Evolutionary conservation across 2,797 vertebrate species (phyloP), one percentile per base, ranked within the genome.

Genomic region (Thunnus albacares): DNA sequence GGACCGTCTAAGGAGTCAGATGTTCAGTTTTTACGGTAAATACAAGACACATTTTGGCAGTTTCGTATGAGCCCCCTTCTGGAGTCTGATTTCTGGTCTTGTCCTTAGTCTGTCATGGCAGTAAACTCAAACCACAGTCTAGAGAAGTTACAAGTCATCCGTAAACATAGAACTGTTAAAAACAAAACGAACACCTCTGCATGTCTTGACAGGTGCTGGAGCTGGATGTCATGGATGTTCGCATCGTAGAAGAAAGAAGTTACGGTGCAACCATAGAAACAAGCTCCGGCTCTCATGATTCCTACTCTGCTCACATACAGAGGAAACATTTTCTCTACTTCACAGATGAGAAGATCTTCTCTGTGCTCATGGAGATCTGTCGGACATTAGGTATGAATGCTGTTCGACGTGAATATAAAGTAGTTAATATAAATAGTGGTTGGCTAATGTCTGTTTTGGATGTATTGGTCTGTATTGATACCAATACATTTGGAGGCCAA

Each of bases 311-410:
- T 80, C 87, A 79, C 0, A 6, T 52, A 1, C 97, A 96, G 83
- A 96, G 85, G 89, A 97, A 98, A 68, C 93, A 96, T 51, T 99
- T 99, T 77, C 95, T 96, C 43, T 98, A 96, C 94, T 99, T 99
- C 90, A 94, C 95, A 0, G 97, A 98, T 0, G 96, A 97, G 57
- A 96, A 86, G 53, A 87, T 99, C 63, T 96, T 96, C 78, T 92
- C 84, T n/a, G 93, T 96, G 28, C 93, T 99, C 26, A 95, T 93
- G 93, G 96, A 97, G 77, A 94, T 98, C 59, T 99, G 97, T 71
- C 94, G 88, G 28, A 93, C 96, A 0, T 91, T 97, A 41, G 97
- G 94, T 94, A 82, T 18, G 38, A 62, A 7, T 6, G n/a, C 26
- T 38, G 13, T 43, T 49, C 53, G 5, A 47, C 28, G 1, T 51